These are phyloP conservation scores for Nesoenas mayeri DNA, from an alignment of 2,113 vertebrate genomes.

Conservation along the genomic window DNA sequence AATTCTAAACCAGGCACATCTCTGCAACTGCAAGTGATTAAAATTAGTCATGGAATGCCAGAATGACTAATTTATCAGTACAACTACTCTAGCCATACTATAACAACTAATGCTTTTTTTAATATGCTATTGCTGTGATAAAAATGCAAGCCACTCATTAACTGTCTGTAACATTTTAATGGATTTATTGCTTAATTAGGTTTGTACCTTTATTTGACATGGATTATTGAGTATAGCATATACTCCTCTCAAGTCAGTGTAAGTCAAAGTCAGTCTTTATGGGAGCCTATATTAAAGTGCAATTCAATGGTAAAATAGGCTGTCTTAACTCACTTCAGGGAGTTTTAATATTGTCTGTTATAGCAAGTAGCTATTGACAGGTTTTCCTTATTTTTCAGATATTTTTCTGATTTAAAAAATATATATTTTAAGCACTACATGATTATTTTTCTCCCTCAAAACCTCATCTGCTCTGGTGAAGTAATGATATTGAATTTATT, in stretches of 20 bases:
- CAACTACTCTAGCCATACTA: background rate
- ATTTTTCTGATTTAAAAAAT: background rate
- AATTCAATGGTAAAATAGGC: slow-evolving; percentile 33
- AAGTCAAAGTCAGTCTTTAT: slow-evolving; percentile 46
- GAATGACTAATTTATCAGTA: slow-evolving; percentile 21
- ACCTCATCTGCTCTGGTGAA: background rate
- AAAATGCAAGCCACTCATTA: slow-evolving; percentile 56
- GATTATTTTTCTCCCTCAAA: background rate
- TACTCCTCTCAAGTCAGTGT: background rate
- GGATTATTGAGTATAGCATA: slow-evolving; percentile 34
- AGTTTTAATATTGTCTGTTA: background rate
- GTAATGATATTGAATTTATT: background rate
- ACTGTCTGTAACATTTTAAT: slow-evolving; percentile 50
- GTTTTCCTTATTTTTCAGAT: background rate
- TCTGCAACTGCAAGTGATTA: background rate
- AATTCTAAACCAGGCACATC: background rate
- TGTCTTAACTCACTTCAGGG: slow-evolving; percentile 4
- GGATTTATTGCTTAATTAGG: slow-evolving; percentile 70
- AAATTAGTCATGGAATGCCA: background rate
- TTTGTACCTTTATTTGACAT: slow-evolving; percentile 63
- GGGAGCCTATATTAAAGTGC: slow-evolving; percentile 22
- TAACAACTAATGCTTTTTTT: slow-evolving; percentile 23
- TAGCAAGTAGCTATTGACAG: background rate
- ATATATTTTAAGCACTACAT: background rate
- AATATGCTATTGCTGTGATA: slow-evolving; percentile 31